Evolutionary conservation across 2,113 vertebrate genomes (phyloP).

Genomic region (Glaucidium brasilianum): DNA sequence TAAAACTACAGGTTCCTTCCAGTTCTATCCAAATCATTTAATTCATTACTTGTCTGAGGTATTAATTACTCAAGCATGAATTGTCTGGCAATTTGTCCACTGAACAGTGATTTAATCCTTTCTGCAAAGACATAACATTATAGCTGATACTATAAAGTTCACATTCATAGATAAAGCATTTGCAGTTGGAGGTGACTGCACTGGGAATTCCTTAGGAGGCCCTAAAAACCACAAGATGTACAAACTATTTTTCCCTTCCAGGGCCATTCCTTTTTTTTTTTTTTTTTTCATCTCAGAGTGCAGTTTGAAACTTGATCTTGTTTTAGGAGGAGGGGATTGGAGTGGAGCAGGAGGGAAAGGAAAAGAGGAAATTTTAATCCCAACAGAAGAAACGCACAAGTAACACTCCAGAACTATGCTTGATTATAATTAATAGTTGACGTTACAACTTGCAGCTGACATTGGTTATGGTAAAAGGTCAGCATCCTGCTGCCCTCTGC

Average conservation of each 20-base stretch:
- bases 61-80: neutral
- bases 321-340: neutral
- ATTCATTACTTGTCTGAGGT: neutral
- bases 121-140: neutral
- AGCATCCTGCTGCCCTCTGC: conserved; percentile 16
- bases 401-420: neutral
- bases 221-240: neutral
- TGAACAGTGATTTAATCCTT: neutral
- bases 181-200: neutral
- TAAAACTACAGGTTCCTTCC: neutral
- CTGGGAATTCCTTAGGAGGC: neutral
- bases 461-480: conserved; percentile 35
- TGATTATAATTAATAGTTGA: conserved; percentile 52
- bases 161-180: neutral
- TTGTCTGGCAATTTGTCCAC: neutral
- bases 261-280: neutral
- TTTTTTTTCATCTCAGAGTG: neutral
- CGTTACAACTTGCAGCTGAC: conserved; percentile 58
- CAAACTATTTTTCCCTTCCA: conserved; percentile 30
- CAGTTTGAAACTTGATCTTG: conserved; percentile 53
- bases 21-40: neutral
- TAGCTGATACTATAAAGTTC: neutral
- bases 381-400: conserved; percentile 24
- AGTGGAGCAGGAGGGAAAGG: neutral
- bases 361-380: conserved; percentile 1